These are phyloP conservation scores for Rhynchonycteris naso DNA, from an alignment of 2,797 vertebrate genomes.

Conservation along the genomic window DNA sequence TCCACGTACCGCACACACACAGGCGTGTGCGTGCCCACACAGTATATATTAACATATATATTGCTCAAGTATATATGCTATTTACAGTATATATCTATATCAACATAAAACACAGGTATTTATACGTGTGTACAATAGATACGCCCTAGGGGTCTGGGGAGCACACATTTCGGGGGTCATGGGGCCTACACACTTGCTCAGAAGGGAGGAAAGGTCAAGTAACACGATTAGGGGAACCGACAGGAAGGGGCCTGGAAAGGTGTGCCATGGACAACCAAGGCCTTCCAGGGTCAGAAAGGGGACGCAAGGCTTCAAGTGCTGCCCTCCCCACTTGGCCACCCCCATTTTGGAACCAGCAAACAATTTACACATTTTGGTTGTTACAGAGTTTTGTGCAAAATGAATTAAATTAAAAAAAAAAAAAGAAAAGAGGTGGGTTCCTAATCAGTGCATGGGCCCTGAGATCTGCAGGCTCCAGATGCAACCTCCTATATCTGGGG, in stretches of 20 bases:
- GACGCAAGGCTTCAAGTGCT: fast-evolving
- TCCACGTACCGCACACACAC: slow-evolving; percentile 4
- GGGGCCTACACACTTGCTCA: not conserved
- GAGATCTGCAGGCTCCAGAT: not conserved
- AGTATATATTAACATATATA: slow-evolving; percentile 76
- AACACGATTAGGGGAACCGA: not conserved
- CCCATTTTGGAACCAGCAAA: slow-evolving; percentile 49
- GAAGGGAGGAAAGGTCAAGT: not conserved
- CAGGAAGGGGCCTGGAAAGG: not conserved
- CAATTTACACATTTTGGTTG: slow-evolving; percentile 59
- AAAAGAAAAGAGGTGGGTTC: not conserved
- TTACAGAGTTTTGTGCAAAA: slow-evolving; percentile 74
- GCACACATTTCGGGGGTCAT: not conserved
- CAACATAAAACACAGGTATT: slow-evolving; percentile 74
- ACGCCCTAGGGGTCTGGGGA: slow-evolving; percentile 36
- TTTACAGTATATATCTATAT: slow-evolving; percentile 72
- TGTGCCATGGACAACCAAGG: not conserved
- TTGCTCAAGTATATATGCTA: slow-evolving; percentile 82
- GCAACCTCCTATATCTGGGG: not conserved
- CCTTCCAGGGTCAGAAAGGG: slow-evolving; percentile 3
- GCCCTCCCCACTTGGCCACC: not conserved
- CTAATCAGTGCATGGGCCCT: not conserved
- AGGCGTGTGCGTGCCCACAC: not conserved
- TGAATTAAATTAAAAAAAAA: slow-evolving; percentile 18
- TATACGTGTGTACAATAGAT: slow-evolving; percentile 61